Conservation (phyloP, 2,888 invertebrate genomes). For the Mythimna loreyi region DNA sequence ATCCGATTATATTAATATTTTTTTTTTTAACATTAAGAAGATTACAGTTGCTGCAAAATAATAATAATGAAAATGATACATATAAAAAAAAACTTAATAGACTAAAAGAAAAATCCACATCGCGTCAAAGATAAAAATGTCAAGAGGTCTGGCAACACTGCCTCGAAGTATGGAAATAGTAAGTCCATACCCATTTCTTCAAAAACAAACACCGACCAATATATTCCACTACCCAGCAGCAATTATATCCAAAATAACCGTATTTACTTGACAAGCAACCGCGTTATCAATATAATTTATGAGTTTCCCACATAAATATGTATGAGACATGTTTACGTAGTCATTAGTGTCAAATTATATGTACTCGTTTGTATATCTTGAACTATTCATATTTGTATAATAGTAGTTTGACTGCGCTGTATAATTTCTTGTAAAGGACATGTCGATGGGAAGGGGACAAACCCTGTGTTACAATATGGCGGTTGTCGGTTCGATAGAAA, state of each 20-base stretch:
- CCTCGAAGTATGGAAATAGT: too few relatives aligned
- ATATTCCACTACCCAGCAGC: slow-evolving; percentile 10
- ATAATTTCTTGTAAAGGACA: slow-evolving; percentile 35
- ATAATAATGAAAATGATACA: too few relatives aligned
- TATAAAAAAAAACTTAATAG: too few relatives aligned
- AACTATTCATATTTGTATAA: slow-evolving; percentile 50
- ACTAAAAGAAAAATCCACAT: too few relatives aligned
- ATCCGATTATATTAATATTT: too few relatives aligned
- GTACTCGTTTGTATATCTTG: slow-evolving; percentile 66
- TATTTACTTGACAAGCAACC: slow-evolving; percentile 34
- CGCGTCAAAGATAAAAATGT: too few relatives aligned
- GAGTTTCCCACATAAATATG: slow-evolving; percentile 73
- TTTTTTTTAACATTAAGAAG: too few relatives aligned
- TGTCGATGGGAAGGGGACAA: background rate
- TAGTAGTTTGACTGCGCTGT: slow-evolving; percentile 23
- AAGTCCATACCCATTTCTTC: background rate
- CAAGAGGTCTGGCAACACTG: too few relatives aligned
- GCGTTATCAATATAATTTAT: slow-evolving; percentile 61
- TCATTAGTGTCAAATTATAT: slow-evolving; percentile 70
- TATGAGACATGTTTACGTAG: slow-evolving; percentile 59
- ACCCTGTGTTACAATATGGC: background rate
- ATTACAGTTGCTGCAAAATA: too few relatives aligned
- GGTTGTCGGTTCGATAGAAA: background rate
- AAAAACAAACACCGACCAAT: slow-evolving; percentile 18
- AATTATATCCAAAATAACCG: slow-evolving; percentile 52